phyloP scores from a whole-genome alignment of 1,140 invertebrate species.

The Lerema accius region DNA sequence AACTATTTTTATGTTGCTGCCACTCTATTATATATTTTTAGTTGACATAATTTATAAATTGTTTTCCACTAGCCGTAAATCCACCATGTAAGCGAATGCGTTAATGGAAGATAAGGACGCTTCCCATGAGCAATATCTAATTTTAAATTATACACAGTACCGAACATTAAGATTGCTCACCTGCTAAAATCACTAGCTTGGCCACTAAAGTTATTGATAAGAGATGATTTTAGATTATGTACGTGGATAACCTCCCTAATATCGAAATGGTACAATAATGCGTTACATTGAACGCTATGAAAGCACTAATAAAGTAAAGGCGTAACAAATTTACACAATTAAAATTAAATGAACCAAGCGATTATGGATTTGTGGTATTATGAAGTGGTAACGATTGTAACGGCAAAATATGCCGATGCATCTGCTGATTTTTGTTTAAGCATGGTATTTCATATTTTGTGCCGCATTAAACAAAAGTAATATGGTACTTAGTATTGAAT shows the following conservation, averaged over 20 bases:
- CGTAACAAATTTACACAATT: neutral
- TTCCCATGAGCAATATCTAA: conserved; percentile 75
- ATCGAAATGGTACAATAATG: neutral
- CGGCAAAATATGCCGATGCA: conserved; percentile 18
- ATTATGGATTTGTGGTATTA: conserved; percentile 17
- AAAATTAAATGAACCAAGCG: neutral
- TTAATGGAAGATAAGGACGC: conserved; percentile 78
- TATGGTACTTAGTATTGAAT: conserved; percentile 32
- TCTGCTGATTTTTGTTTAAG: conserved; percentile 29
- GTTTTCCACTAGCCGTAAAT: conserved; percentile 74
- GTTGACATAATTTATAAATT: conserved; percentile 73
- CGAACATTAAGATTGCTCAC: conserved; percentile 61
- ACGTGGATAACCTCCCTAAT: neutral
- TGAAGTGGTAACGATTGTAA: conserved; percentile 23
- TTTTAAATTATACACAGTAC: conserved; percentile 61
- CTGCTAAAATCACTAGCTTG: conserved; percentile 68
- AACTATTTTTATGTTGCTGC: conserved; percentile 82
- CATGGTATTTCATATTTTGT: conserved; percentile 36
- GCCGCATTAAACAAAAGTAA: conserved; percentile 34
- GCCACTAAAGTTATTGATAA: conserved; percentile 41
- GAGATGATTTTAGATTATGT: neutral
- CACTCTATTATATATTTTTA: conserved; percentile 77
- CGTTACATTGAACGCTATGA: neutral
- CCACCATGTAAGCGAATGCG: conserved; percentile 70
- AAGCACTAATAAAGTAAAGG: neutral